Percentiles rank a stretch among this genome's conserved stretches.
Conservation (phyloP, 2,888 invertebrate genomes). For the Volucella bombylans region DNA sequence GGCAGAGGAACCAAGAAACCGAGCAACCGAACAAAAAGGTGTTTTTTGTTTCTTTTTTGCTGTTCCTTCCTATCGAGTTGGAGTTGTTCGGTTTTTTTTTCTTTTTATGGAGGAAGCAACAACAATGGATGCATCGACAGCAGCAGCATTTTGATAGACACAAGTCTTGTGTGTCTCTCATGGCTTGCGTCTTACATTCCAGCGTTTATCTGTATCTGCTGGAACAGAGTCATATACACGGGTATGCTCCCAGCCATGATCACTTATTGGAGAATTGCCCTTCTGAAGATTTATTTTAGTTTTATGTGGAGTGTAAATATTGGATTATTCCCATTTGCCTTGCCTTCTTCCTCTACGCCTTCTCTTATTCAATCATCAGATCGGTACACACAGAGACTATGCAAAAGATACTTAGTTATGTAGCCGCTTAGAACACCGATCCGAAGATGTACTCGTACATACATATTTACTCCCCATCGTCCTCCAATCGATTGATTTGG, state of each 20-base stretch:
- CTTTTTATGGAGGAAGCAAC: slow-evolving; percentile 43
- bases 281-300: slow-evolving; percentile 66
- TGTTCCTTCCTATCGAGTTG: slow-evolving; percentile 62
- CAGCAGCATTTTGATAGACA: slow-evolving; percentile 67
- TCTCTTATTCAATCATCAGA: too few relatives aligned
- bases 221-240: neutral
- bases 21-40: too few relatives aligned
- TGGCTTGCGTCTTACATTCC: slow-evolving; percentile 36
- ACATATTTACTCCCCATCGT: slow-evolving; percentile 39
- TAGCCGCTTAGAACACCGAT: slow-evolving; percentile 5
- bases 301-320: slow-evolving; percentile 66
- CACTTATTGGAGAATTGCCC: slow-evolving; percentile 62
- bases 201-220: slow-evolving; percentile 23
- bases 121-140: slow-evolving; percentile 27
- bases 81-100: slow-evolving; percentile 29
- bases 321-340: slow-evolving; percentile 56
- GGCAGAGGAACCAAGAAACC: too few relatives aligned
- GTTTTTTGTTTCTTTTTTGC: slow-evolving; percentile 37
- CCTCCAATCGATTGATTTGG: slow-evolving; percentile 48
- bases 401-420: slow-evolving; percentile 57
- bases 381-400: slow-evolving; percentile 3
- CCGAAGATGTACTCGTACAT: too few relatives aligned
- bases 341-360: slow-evolving; percentile 3
- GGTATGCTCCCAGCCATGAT: slow-evolving; percentile 34
- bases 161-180: slow-evolving; percentile 43